These are phyloP conservation scores for Platichthys stellatus DNA, from an alignment of 2,113 vertebrate genomes.

Conservation along the genomic window DNA sequence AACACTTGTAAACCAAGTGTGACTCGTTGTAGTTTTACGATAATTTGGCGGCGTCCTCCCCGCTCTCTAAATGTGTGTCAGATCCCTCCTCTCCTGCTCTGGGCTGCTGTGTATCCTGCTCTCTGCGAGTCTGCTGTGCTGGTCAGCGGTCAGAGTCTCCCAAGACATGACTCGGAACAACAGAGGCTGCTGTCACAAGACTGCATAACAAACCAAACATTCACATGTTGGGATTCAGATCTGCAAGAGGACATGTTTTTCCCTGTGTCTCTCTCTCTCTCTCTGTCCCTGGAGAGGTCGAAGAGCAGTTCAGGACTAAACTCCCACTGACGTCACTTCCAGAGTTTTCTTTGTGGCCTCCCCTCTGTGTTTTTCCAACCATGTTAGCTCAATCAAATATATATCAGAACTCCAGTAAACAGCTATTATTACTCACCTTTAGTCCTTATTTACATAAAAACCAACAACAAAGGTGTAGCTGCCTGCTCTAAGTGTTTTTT, in stretches of 20 bases:
- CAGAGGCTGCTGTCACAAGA: conserved; percentile 74
- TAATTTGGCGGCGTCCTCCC: not conserved
- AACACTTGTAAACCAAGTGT: not conserved
- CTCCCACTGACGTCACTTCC: conserved; percentile 44
- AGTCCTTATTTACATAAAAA: conserved; percentile 8
- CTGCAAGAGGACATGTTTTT: conserved; percentile 46
- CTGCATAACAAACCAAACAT: conserved; percentile 72
- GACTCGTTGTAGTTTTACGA: not conserved
- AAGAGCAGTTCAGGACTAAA: conserved; percentile 49
- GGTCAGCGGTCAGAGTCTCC: conserved; percentile 34
- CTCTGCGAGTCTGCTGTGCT: conserved; percentile 10
- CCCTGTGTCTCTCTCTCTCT: not conserved
- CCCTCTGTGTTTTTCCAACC: conserved; percentile 12
- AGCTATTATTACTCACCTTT: not conserved
- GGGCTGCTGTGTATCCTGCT: conserved; percentile 27
- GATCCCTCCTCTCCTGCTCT: conserved; percentile 11
- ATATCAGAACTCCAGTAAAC: not conserved
- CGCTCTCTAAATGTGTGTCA: not conserved
- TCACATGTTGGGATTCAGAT: conserved; percentile 60
- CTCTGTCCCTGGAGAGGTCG: conserved; percentile 29
- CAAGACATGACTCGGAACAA: conserved; percentile 64
- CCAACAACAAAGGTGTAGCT: not conserved
- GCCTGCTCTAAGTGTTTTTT: conserved; percentile 21
- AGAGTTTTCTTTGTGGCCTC: not conserved
- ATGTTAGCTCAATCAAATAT: not conserved